Conservation (phyloP, 2,888 invertebrate species). For the Ephialtes manifestator region DNA sequence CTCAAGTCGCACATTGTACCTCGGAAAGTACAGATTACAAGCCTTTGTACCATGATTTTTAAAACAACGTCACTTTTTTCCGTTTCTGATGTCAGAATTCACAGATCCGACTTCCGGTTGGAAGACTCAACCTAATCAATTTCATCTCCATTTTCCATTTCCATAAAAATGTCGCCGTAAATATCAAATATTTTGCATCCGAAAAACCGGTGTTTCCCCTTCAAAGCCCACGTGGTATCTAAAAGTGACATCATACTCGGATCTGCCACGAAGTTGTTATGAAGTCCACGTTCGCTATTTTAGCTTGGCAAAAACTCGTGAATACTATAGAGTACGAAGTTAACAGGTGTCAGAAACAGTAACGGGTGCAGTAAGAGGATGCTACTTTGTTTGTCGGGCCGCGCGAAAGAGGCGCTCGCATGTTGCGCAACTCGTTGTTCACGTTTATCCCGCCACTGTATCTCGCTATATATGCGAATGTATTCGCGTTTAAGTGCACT, state of each 20-base stretch:
- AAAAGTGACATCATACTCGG: too few relatives aligned
- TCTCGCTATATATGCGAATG: not conserved
- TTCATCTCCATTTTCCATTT: too few relatives aligned
- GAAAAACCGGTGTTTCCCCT: not conserved
- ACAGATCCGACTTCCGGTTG: too few relatives aligned
- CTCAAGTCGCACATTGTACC: too few relatives aligned
- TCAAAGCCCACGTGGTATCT: too few relatives aligned
- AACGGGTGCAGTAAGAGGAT: not conserved
- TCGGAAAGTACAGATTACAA: too few relatives aligned
- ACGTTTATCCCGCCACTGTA: not conserved
- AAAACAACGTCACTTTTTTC: too few relatives aligned
- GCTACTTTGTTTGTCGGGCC: conserved; percentile 35
- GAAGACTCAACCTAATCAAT: too few relatives aligned
- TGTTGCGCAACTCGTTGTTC: conserved; percentile 27
- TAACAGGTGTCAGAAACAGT: not conserved
- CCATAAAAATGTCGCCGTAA: not conserved
- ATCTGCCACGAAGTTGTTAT: not conserved
- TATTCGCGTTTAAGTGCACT: conserved; percentile 14
- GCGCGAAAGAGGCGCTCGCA: conserved; percentile 1
- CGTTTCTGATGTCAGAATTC: too few relatives aligned
- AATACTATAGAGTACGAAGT: not conserved
- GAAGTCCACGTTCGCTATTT: not conserved
- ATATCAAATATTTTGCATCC: not conserved
- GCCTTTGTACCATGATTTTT: too few relatives aligned
- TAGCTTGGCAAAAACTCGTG: not conserved